phyloP scores from a whole-genome alignment of 2,113 vertebrate genomes.

The Heterotilapia buettikoferi region DNA sequence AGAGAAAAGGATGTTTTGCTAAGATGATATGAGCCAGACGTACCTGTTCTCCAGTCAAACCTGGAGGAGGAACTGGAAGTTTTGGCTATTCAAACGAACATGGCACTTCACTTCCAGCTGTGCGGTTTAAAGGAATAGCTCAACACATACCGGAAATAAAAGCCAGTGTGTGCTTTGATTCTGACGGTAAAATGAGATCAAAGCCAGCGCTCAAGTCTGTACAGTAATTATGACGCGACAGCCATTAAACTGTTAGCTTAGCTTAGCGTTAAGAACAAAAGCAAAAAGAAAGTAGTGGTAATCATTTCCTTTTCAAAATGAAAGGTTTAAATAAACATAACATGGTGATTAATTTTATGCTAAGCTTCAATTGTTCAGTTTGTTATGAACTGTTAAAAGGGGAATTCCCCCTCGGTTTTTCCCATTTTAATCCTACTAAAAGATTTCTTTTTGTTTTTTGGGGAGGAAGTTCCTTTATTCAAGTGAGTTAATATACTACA shows the following conservation, averaged over 20 bases:
- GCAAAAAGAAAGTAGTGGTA: neutral
- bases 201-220: neutral
- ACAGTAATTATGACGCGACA: neutral
- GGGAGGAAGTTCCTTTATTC: neutral
- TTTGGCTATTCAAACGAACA: neutral
- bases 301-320: neutral
- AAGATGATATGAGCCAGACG: neutral
- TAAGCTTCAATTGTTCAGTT: neutral
- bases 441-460: neutral
- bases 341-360: neutral
- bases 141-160: neutral
- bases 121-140: neutral
- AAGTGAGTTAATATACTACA: neutral
- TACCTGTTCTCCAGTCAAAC: neutral
- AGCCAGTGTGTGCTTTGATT: neutral
- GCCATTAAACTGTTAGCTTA: neutral
- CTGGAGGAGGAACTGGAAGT: neutral
- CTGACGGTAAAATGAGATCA: neutral
- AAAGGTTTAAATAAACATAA: neutral
- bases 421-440: neutral
- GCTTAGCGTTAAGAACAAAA: neutral
- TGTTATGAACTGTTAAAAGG: neutral
- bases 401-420: neutral
- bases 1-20: neutral
- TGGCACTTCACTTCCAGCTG: neutral